Percentiles rank a stretch among this genome's conserved stretches.
phyloP scores from a whole-genome alignment of 2,113 vertebrate genomes.

The Pristiophorus japonicus region DNA sequence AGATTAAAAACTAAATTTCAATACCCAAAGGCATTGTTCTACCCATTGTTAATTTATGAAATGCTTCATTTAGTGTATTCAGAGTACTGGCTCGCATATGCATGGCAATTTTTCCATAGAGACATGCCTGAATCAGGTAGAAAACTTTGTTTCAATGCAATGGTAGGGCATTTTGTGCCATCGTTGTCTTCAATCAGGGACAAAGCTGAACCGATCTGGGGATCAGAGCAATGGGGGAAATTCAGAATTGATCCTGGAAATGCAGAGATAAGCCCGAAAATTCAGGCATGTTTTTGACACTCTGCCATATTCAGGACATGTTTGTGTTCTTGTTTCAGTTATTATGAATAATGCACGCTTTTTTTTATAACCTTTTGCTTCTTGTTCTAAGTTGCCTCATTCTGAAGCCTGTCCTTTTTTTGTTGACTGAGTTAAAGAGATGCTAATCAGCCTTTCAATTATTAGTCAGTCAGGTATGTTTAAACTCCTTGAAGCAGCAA shows the following conservation, averaged over 20 bases:
- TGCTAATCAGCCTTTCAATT: conserved; percentile 15
- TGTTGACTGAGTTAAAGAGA: neutral
- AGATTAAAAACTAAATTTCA: too few species aligned
- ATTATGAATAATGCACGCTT: neutral
- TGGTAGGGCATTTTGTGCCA: neutral
- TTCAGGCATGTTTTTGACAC: neutral
- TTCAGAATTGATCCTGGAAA: neutral
- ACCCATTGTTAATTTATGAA: neutral
- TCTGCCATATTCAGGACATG: neutral
- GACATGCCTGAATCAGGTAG: neutral
- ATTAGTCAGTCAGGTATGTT: conserved; percentile 30
- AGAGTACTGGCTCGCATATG: neutral
- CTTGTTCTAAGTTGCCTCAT: neutral
- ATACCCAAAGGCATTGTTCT: too few species aligned
- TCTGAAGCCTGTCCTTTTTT: neutral
- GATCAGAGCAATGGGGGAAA: neutral
- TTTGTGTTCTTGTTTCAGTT: neutral
- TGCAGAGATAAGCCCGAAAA: neutral
- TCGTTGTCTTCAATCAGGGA: neutral
- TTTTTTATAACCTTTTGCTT: neutral
- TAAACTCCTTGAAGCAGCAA: conserved; percentile 35
- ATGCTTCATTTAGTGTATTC: neutral
- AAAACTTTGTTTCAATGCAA: neutral
- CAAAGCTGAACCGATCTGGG: neutral
- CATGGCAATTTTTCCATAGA: neutral